phyloP scores from a whole-genome alignment of 2,888 invertebrate species.

The Galeopsomyia nigrocyanea region DNA sequence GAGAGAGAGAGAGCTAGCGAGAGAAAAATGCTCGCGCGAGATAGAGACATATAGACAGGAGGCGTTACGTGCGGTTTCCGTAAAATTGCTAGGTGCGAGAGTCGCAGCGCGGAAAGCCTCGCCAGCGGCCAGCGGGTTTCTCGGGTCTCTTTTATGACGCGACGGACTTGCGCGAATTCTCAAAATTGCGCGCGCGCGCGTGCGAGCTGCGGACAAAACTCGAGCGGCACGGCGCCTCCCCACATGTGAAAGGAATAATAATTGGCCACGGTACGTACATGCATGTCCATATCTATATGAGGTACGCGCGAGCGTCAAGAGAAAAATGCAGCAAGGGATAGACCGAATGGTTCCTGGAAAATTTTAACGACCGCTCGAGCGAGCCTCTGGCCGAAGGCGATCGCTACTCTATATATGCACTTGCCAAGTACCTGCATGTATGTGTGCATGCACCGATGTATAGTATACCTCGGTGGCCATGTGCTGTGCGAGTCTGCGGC shows the following conservation, averaged over 20 bases:
- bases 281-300: background rate
- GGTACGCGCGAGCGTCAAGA: constrained; percentile 4
- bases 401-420: constrained; percentile 38
- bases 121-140: constrained; percentile 11
- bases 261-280: constrained; percentile 29
- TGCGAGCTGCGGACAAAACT: constrained; percentile 31
- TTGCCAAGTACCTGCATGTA: background rate
- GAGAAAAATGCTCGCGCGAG: background rate
- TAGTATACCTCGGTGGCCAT: too few species aligned
- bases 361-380: constrained; percentile 43
- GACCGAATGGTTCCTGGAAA: constrained; percentile 47
- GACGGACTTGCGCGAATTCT: constrained; percentile 46
- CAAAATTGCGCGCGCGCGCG: constrained; percentile 43
- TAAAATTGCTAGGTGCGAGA: constrained; percentile 60
- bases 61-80: constrained; percentile 63
- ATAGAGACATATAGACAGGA: constrained; percentile 9
- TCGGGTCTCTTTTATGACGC: constrained; percentile 42
- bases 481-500: too few species aligned
- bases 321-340: constrained; percentile 42
- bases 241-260: constrained; percentile 49
- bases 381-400: constrained; percentile 11
- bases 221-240: constrained; percentile 22
- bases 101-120: constrained; percentile 37
- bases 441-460: too few species aligned
- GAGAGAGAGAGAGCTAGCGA: background rate